phyloP scores from a whole-genome alignment of 2,797 vertebrate species.

The Pogonophryne albipinna region DNA sequence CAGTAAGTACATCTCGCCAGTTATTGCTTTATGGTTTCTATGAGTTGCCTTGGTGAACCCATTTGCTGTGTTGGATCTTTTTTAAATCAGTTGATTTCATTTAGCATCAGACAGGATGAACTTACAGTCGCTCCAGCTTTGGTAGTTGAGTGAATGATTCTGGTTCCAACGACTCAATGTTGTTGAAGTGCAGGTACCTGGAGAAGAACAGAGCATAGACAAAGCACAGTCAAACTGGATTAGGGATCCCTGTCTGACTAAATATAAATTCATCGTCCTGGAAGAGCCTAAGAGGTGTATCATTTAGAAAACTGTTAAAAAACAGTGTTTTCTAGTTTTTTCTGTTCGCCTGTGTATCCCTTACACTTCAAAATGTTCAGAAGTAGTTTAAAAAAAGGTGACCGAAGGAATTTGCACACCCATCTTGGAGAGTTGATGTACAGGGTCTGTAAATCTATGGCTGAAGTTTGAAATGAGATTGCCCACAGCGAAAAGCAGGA shows the following conservation, averaged over 20 bases:
- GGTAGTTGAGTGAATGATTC: conserved; percentile 95
- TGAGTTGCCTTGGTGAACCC: conserved; percentile 8
- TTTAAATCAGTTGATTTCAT: conserved; percentile 1
- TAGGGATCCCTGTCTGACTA: conserved; percentile 21
- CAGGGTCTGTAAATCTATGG: conserved; percentile 18
- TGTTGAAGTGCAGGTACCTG: conserved; percentile 99
- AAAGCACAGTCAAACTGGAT: conserved; percentile 48
- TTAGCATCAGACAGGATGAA: conserved; percentile 51
- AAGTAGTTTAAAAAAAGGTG: conserved; percentile 10
- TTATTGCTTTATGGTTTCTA: conserved; percentile 29
- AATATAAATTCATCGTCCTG: background rate
- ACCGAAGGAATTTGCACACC: conserved; percentile 6
- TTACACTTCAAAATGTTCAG: background rate
- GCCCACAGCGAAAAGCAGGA: conserved; percentile 28
- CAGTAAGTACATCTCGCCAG: conserved; percentile 15
- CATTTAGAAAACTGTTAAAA: background rate
- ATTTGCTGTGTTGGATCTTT: background rate
- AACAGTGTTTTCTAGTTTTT: background rate
- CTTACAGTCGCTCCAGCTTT: conserved; percentile 98
- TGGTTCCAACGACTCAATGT: conserved; percentile 95
- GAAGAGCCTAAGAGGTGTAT: background rate
- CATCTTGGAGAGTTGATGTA: conserved; percentile 33
- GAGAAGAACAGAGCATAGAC: conserved; percentile 59
- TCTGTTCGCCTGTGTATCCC: conserved; percentile 14
- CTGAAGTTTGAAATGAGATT: conserved; percentile 18